Evolutionary conservation across 2,888 invertebrate species (phyloP).

Genomic region (Phalera bucephala): DNA sequence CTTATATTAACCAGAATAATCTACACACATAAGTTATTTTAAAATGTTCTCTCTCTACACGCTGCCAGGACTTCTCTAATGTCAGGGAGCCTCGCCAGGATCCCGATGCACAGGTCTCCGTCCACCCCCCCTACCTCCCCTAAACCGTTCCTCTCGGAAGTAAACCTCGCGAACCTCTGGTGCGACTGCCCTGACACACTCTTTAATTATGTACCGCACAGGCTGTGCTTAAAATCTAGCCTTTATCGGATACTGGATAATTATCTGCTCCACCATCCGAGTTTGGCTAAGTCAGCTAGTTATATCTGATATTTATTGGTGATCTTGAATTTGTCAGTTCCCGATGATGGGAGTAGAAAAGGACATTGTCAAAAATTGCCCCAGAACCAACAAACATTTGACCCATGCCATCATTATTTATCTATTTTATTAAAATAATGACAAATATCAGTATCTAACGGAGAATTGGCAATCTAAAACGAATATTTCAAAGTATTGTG

Average conservation of each 20-base stretch:
- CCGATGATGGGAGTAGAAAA: too few relatives aligned
- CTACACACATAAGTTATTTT: too few relatives aligned
- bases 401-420: too few relatives aligned
- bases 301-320: too few relatives aligned
- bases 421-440: too few relatives aligned
- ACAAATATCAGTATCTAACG: too few relatives aligned
- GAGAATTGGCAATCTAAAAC: too few relatives aligned
- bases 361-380: too few relatives aligned
- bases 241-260: slow-evolving; percentile 52
- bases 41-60: slow-evolving; percentile 55
- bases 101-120: slow-evolving; percentile 80
- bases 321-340: too few relatives aligned
- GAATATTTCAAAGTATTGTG: too few relatives aligned
- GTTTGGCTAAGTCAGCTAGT: slow-evolving; percentile 62
- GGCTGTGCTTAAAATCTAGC: slow-evolving; percentile 60
- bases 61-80: slow-evolving; percentile 76
- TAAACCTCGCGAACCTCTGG: slow-evolving; percentile 44
- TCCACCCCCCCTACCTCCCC: slow-evolving; percentile 20
- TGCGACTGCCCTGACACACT: slow-evolving; percentile 67
- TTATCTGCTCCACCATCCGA: slow-evolving; percentile 67
- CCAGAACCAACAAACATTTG: too few relatives aligned
- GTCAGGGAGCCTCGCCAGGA: slow-evolving; percentile 75
- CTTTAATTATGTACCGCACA: slow-evolving; percentile 64
- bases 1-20: too few relatives aligned
- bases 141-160: slow-evolving; percentile 38